Percentiles rank a stretch among this genome's conserved stretches.
These are phyloP conservation scores for Epinotia brunnichana DNA, from an alignment of 2,888 invertebrate genomes.

Conservation along the genomic window DNA sequence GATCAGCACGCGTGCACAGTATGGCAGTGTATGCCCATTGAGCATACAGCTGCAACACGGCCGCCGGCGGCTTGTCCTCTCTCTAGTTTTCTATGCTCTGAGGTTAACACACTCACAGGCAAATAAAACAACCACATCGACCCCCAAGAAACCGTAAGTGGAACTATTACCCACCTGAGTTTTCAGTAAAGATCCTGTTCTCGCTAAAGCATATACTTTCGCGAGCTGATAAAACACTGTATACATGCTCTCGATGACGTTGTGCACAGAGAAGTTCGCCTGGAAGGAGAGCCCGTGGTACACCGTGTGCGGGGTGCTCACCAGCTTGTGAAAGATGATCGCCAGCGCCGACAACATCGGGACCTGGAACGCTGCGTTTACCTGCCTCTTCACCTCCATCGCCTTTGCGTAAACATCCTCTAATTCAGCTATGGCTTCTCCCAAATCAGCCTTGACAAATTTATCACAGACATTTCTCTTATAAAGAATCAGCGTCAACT, in stretches of 20 bases:
- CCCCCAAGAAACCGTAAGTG: too few species aligned
- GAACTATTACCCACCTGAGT: slow-evolving; percentile 6
- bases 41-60: too few species aligned
- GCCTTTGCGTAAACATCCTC: slow-evolving; percentile 32
- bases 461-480: neutral
- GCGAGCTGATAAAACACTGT: slow-evolving; percentile 2
- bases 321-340: slow-evolving; percentile 38
- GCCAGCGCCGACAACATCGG: slow-evolving; percentile 33
- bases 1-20: too few species aligned
- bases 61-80: too few species aligned
- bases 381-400: slow-evolving; percentile 16
- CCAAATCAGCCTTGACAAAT: neutral
- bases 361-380: slow-evolving; percentile 39
- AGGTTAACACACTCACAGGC: too few species aligned
- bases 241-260: neutral
- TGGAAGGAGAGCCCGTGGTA: slow-evolving; percentile 41
- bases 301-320: slow-evolving; percentile 36
- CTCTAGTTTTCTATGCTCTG: too few species aligned
- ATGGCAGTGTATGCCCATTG: too few species aligned
- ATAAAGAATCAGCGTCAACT: slow-evolving; percentile 4
- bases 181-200: slow-evolving; percentile 6
- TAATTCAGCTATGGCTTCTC: neutral
- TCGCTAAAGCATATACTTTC: slow-evolving; percentile 13
- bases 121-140: too few species aligned
- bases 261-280: neutral